Conservation (phyloP, 2,113 vertebrate species). For the Phalacrocorax brasilianus region DNA sequence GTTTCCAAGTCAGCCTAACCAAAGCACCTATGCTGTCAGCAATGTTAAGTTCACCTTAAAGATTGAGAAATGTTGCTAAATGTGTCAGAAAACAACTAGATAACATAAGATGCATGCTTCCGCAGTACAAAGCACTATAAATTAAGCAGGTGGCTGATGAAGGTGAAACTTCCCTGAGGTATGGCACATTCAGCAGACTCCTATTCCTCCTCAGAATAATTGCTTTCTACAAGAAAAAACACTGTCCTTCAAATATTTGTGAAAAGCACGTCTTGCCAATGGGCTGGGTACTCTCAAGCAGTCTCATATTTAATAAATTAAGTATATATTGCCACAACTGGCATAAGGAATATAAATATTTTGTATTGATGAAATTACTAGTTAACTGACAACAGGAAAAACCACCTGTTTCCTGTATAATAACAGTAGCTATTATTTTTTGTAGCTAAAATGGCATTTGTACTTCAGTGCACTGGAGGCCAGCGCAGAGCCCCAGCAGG, state of each 20-base stretch:
- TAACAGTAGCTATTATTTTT: background rate
- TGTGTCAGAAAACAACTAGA: constrained; percentile 70
- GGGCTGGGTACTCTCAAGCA: constrained; percentile 13
- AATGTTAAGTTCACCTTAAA: constrained; percentile 58
- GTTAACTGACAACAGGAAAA: constrained; percentile 11
- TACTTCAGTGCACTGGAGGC: background rate
- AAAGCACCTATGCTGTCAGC: constrained; percentile 68
- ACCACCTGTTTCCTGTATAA: background rate
- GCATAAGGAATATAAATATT: constrained; percentile 55
- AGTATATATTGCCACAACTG: constrained; percentile 9
- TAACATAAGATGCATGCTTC: constrained; percentile 55
- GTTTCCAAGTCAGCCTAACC: constrained; percentile 42
- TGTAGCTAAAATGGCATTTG: background rate
- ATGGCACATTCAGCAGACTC: constrained; percentile 46
- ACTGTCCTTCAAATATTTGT: background rate
- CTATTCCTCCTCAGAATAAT: background rate
- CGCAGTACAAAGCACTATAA: constrained; percentile 62
- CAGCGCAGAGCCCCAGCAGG: background rate
- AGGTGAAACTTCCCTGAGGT: constrained; percentile 49
- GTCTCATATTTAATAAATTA: constrained; percentile 13
- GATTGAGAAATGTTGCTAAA: constrained; percentile 71
- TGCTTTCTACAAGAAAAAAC: constrained; percentile 19
- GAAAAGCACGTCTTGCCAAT: constrained; percentile 6
- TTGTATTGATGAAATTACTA: constrained; percentile 47
- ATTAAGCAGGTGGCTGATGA: constrained; percentile 64